Percentiles rank a stretch among this genome's conserved stretches.
These are phyloP conservation scores for Aquatica leii DNA, from an alignment of 2,888 invertebrate genomes.

Conservation along the genomic window DNA sequence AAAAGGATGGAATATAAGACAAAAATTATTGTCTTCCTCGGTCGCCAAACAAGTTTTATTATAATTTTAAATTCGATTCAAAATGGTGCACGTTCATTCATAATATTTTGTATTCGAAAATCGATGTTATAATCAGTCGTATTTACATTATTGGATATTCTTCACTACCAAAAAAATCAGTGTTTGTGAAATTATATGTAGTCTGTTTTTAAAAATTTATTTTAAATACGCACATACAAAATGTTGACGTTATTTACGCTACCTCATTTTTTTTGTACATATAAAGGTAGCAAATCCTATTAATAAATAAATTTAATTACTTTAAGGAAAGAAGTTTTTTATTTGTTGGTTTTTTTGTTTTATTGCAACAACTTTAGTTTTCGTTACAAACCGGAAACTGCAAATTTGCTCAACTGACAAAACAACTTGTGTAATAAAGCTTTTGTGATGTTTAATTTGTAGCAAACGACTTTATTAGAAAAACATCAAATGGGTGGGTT, in stretches of 20 bases:
- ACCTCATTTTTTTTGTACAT: constrained; percentile 57
- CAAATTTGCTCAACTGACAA: not conserved
- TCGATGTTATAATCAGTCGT: constrained; percentile 13
- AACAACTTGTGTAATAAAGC: not conserved
- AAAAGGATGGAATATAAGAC: constrained; percentile 34
- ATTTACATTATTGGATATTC: constrained; percentile 5
- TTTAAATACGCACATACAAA: constrained; percentile 25
- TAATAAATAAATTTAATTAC: constrained; percentile 53
- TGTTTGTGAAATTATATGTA: constrained; percentile 15
- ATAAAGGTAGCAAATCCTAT: constrained; percentile 61
- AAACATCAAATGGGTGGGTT: constrained; percentile 11
- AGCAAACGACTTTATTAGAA: constrained; percentile 7
- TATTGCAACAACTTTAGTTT: not conserved
- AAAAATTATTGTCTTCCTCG: constrained; percentile 47
- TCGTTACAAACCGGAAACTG: not conserved
- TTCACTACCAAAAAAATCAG: constrained; percentile 11
- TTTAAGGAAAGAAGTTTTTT: constrained; percentile 38
- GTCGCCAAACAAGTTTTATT: constrained; percentile 46
- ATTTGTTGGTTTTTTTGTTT: not conserved
- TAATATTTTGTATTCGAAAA: constrained; percentile 16
- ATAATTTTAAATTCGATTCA: constrained; percentile 44
- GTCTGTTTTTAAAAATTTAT: constrained; percentile 24
- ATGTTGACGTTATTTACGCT: constrained; percentile 51
- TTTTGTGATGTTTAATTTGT: not conserved
- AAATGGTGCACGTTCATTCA: constrained; percentile 43